A percentile compares a stretch with the other conserved stretches of the same genome.
phyloP scores from a whole-genome alignment of 2,888 invertebrate species.

The Meandrusa payeni region DNA sequence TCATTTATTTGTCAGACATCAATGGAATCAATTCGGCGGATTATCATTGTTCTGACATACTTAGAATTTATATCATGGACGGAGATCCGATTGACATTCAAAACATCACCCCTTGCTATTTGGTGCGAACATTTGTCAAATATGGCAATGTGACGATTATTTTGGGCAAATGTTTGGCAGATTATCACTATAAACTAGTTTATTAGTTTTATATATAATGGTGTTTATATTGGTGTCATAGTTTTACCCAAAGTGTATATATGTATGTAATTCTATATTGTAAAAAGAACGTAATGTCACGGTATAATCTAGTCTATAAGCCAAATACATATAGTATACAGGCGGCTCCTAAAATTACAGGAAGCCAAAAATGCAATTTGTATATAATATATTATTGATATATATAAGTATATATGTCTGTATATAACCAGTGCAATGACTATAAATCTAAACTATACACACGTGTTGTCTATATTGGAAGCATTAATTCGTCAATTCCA shows the following conservation, averaged over 20 bases:
- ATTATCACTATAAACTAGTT: not conserved
- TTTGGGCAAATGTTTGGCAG: slow-evolving; percentile 13
- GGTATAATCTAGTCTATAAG: slow-evolving; percentile 9
- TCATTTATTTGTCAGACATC: not conserved
- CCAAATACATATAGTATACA: slow-evolving; percentile 7
- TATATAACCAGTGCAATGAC: slow-evolving; percentile 26
- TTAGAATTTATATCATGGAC: slow-evolving; percentile 55
- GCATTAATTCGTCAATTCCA: slow-evolving; percentile 76
- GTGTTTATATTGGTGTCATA: slow-evolving; percentile 15
- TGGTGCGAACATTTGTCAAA: slow-evolving; percentile 22
- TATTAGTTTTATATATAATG: not conserved
- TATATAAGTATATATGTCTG: slow-evolving; percentile 14
- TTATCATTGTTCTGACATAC: slow-evolving; percentile 23
- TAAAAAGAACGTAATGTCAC: slow-evolving; percentile 5
- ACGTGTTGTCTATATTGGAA: slow-evolving; percentile 53
- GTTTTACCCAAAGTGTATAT: too few species aligned
- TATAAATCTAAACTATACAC: slow-evolving; percentile 31
- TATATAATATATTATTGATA: slow-evolving; percentile 22
- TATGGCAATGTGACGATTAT: slow-evolving; percentile 8
- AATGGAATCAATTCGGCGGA: slow-evolving; percentile 18
- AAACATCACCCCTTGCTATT: slow-evolving; percentile 32
- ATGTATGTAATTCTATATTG: slow-evolving; percentile 4
- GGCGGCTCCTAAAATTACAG: slow-evolving; percentile 9
- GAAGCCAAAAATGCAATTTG: slow-evolving; percentile 16
- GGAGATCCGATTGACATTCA: slow-evolving; percentile 51